Base-by-base conservation (phyloP, 2,797 vertebrate genomes). In the Nyctalus aviator region DNA sequence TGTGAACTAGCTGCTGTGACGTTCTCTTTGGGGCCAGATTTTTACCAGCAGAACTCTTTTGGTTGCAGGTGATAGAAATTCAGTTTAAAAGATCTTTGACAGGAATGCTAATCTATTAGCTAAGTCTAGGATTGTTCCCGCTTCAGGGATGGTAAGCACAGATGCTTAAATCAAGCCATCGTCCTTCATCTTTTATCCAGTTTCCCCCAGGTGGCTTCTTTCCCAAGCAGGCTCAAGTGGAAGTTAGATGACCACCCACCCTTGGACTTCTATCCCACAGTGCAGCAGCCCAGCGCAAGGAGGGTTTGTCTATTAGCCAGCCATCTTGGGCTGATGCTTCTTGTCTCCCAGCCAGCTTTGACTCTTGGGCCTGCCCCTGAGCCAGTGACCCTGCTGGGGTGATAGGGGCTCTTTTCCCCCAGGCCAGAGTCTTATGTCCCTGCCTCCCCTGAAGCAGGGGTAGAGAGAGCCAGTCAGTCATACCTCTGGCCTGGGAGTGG, bases 11-110 rank as follows among this genome's bases (percentile, higher is more conserved):
- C 30, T 62, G 66, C 71, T 0, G 1, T 23, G 91, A 46, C 4
- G 0, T 69, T 81, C 50, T 78, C 71, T 53, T 77, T 68, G 71
- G 90, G 35, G 25, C 68, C 83, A 32, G 44, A 35, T 73, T 93
- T 96, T 92, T 87, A 84, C 66, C 79, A 90, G 66, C 32, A 81
- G 37, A 90, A 55, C 9, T 79, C 76, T n/a, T 71, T n/a, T 71
- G 66, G 8, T 93, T 76, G 32, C 46, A 41, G 23, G 5, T 62
- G 77, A 81, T 21, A 48, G 62, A 87, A 87, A 84, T 15, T 25
- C 53, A 23, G 41, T 41, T 87, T 85, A 76, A 91, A 84, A 46
- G 41, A 46, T 48, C 15, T 23, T 71, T 27, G 84, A 53, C 62
- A 76, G 77, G 72, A 73, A 66, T 46, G 41, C n/a, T 23, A 37